Base-by-base conservation (phyloP, 2,113 vertebrate species). In the Phalacrocorax pelagicus region DNA sequence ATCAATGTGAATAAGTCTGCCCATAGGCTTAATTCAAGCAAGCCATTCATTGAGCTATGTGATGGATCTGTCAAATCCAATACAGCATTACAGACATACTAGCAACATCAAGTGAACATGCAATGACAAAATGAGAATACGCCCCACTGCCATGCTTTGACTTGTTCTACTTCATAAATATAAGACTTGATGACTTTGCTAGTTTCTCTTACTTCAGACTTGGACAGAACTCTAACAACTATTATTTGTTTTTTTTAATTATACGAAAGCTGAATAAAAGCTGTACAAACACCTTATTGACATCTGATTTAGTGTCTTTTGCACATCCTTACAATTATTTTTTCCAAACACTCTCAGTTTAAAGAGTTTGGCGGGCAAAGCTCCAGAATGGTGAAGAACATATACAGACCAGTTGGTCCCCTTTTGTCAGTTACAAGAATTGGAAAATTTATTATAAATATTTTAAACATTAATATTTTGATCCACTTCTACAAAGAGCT, bases 41-140 rank as follows among this genome's bases (percentile, higher is more conserved):
- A 98, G 98, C 98, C 98, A 98, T 98, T 98, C 98, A 94, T 86
- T 69, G 96, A 98, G 98, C 97, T 98, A 96, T 98, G 98, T 96
- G 97, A 98, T 98, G 98, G 96, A 88, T 97, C 98, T 91, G 88
- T 97, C 94, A 47, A 96, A 96, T 62, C 97, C 97, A 79, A 95
- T 89, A 95, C 81, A 96, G 79, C 90, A 63, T 88, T 97, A 97
- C 97, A 93, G 91, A 98, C 97, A 98, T 96, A 97, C 95, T 96
- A 98, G 98, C 97, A 97, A 98, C 97, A 98, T 62, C 97, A 61
- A 95, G 97, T 97, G 95, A 96, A 97, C 98, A 98, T 98, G 98
- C 98, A 98, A 98, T 97, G 98, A 98, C 96, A 97, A 96, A 95
- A 98, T 98, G 98, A 98, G 90, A 95, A 81, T 88, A 97, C 57